Percentiles rank a stretch among this genome's conserved stretches.
Conservation (phyloP, 30 jellyfish, hydroid and myxozoan species). For the Rhopilema esculentum region DNA sequence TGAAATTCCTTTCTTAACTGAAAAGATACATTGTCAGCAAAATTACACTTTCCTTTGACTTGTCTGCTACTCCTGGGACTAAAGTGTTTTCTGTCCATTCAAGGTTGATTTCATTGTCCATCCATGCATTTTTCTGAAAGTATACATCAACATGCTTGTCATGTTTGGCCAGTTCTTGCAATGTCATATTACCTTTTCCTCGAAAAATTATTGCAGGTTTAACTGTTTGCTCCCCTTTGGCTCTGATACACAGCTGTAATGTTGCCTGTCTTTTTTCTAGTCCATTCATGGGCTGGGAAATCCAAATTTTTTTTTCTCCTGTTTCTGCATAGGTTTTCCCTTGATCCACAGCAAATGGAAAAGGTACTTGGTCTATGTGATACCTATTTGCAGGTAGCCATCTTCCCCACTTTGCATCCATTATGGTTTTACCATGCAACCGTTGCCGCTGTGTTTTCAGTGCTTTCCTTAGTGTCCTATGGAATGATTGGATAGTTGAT, state of each 20-base stretch:
- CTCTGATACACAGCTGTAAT: conserved; percentile 63
- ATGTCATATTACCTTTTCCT: too few relatives aligned
- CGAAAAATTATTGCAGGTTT: conserved; percentile 43
- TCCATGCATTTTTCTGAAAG: conserved; percentile 56
- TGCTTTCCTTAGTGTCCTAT: conserved; percentile 42
- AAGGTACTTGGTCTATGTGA: conserved; percentile 60
- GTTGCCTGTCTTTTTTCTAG: conserved; percentile 62
- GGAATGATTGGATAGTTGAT: conserved; percentile 41
- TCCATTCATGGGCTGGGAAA: conserved; percentile 60
- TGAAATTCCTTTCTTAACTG: conserved; percentile 36
- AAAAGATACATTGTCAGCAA: conserved; percentile 62
- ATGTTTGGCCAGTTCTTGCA: conserved; percentile 32
- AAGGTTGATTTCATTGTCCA: conserved; percentile 36
- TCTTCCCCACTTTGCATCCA: conserved; percentile 60
- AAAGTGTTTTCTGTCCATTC: conserved; percentile 42
- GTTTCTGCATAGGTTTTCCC: conserved; percentile 46
- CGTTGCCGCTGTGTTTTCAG: not conserved
- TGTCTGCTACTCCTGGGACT: conserved; percentile 47
- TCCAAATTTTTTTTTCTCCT: conserved; percentile 58
- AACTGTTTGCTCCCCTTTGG: conserved; percentile 38
- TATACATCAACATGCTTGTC: conserved; percentile 28
- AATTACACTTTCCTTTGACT: conserved; percentile 34
- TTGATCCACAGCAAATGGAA: conserved; percentile 62
- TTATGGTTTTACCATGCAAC: not conserved
- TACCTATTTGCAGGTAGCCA: conserved; percentile 60